These are phyloP conservation scores for Meandrusa payeni DNA, from an alignment of 2,888 invertebrate genomes.

Conservation along the genomic window DNA sequence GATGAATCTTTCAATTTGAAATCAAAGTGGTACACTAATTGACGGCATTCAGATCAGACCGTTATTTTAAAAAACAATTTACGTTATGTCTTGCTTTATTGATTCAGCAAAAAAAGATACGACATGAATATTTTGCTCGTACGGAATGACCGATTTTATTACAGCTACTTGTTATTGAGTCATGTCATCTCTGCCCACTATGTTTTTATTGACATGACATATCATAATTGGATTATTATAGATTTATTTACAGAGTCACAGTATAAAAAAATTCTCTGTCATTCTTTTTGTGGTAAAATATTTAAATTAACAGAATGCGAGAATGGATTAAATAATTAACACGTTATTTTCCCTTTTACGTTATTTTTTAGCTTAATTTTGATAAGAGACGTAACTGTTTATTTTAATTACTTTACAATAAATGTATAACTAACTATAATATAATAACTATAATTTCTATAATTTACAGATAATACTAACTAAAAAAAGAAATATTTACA, in stretches of 20 bases:
- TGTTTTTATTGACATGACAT: conserved; percentile 39
- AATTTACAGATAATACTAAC: no score
- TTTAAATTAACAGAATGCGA: no score
- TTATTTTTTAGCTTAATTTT: neutral
- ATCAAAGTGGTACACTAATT: conserved; percentile 24
- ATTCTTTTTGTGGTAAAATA: no score
- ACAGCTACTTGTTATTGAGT: conserved; percentile 18
- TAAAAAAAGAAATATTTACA: no score
- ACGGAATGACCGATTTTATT: conserved; percentile 36
- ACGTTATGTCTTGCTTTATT: conserved; percentile 29
- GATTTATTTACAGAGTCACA: conserved; percentile 44
- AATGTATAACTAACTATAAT: no score
- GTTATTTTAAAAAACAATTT: conserved; percentile 36
- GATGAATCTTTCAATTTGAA: conserved; percentile 6
- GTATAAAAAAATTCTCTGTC: neutral
- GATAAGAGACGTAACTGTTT: neutral
- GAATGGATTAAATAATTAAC: no score
- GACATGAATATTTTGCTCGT: conserved; percentile 39
- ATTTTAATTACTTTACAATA: no score
- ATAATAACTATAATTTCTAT: no score
- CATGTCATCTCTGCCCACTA: conserved; percentile 25
- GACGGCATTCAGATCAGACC: conserved; percentile 36
- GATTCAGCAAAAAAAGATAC: conserved; percentile 37
- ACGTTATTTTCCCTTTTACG: no score
- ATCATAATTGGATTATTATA: conserved; percentile 62